Evolutionary conservation across 1,140 invertebrate species (phyloP).

Genomic region (Potamilus streckersoni): DNA sequence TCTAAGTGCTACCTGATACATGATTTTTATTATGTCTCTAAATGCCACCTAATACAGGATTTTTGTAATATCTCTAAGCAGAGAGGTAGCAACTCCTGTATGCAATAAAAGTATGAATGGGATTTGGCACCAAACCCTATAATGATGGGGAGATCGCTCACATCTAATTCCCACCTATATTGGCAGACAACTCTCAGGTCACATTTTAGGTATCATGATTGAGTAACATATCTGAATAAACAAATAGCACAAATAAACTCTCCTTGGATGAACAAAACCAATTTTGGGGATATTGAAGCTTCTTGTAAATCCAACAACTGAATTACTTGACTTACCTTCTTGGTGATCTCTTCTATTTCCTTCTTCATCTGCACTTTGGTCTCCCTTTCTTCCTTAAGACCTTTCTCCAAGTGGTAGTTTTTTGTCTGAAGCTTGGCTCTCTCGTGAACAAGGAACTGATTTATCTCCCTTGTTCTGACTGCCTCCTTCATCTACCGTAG

Average conservation of each 20-base stretch:
- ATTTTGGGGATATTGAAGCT: background rate
- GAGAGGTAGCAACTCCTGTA: too few species aligned
- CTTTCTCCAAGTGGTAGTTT: constrained; percentile 33
- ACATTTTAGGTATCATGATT: too few species aligned
- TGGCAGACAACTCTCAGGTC: too few species aligned
- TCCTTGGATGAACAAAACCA: background rate
- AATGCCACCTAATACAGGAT: too few species aligned
- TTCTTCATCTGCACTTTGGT: constrained; percentile 36
- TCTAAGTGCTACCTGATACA: too few species aligned
- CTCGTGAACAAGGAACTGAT: constrained; percentile 48
- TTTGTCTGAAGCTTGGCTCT: constrained; percentile 48
- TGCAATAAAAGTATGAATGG: too few species aligned
- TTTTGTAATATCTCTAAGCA: too few species aligned
- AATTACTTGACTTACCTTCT: constrained; percentile 34
- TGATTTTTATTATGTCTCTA: too few species aligned
- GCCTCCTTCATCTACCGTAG: constrained; percentile 56
- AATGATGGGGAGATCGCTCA: too few species aligned
- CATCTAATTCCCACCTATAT: too few species aligned
- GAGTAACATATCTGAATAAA: background rate
- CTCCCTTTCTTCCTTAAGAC: constrained; percentile 43
- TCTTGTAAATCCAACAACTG: background rate
- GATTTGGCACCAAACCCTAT: too few species aligned
- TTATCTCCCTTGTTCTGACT: constrained; percentile 47
- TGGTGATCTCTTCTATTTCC: constrained; percentile 43
- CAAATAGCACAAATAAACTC: background rate